A percentile compares a stretch with the other conserved stretches of the same genome.
Evolutionary conservation across 2,113 vertebrate species (phyloP).

Genomic region (Upupa epops): DNA sequence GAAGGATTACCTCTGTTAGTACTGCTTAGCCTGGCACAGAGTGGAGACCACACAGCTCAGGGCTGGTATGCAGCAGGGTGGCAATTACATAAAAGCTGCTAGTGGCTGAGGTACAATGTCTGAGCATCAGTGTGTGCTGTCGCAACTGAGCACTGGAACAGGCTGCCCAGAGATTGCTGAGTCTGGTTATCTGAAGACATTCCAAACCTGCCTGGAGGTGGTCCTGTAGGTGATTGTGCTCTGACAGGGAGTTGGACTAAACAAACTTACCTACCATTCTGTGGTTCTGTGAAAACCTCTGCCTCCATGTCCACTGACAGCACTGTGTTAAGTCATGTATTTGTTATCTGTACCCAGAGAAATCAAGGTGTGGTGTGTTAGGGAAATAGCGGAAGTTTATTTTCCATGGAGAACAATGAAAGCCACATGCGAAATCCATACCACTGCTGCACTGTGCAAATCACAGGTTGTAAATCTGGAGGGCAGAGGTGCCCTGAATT

Average conservation of each 20-base stretch:
- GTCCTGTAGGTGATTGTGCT: too few relatives aligned
- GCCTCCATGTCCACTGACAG: background rate
- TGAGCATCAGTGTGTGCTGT: background rate
- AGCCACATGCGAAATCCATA: background rate
- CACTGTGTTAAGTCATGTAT: fast-evolving
- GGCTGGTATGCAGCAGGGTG: background rate
- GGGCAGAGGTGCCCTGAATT: background rate
- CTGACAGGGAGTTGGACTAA: too few relatives aligned
- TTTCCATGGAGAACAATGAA: background rate
- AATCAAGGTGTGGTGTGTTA: background rate
- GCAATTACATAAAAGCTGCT: background rate
- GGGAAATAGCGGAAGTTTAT: background rate
- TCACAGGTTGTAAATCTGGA: background rate
- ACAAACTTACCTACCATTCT: too few relatives aligned
- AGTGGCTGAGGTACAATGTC: fast-evolving
- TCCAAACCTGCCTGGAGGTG: too few relatives aligned
- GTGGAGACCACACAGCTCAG: background rate
- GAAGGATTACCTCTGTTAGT: background rate
- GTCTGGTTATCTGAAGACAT: too few relatives aligned
- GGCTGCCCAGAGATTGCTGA: too few relatives aligned
- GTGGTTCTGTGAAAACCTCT: background rate
- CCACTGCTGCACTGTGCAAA: background rate
- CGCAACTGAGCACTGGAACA: too few relatives aligned
- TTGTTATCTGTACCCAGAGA: background rate
- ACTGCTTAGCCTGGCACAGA: background rate